phyloP scores from a whole-genome alignment of 2,888 invertebrate species.

The Hemaris fuciformis region DNA sequence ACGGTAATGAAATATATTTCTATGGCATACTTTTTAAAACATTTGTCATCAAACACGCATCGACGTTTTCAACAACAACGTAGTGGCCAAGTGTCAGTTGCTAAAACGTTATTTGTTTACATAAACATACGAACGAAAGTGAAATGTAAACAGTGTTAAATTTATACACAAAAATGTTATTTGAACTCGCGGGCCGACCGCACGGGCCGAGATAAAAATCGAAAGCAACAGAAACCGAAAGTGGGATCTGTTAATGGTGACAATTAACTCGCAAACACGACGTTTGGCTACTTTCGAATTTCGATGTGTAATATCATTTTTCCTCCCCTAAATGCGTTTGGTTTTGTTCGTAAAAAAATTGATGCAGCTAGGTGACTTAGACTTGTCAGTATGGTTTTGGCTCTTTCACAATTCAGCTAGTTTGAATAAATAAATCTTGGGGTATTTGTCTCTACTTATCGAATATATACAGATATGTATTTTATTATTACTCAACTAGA shows the following conservation, averaged over 20 bases:
- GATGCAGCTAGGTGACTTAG: too few species aligned
- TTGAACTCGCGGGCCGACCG: constrained; percentile 13
- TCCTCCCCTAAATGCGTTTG: background rate
- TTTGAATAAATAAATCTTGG: too few species aligned
- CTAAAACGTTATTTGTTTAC: constrained; percentile 1
- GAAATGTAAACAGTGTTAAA: constrained; percentile 1
- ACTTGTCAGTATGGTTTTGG: too few species aligned
- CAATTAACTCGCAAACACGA: constrained; percentile 57
- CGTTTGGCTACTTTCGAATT: constrained; percentile 58
- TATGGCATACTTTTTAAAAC: background rate
- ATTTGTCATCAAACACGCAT: background rate
- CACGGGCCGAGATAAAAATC: constrained; percentile 34
- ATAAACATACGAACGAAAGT: background rate
- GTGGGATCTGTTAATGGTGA: constrained; percentile 54
- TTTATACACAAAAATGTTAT: background rate
- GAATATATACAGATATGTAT: too few species aligned
- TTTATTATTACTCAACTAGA: too few species aligned
- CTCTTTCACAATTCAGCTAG: too few species aligned
- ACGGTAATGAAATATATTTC: too few species aligned
- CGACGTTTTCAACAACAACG: background rate
- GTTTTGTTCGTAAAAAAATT: background rate
- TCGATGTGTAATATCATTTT: constrained; percentile 35
- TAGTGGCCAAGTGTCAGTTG: background rate
- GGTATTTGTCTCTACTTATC: too few species aligned
- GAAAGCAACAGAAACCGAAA: constrained; percentile 55